Percentiles rank a stretch among this genome's conserved stretches.
phyloP scores from a whole-genome alignment of 2,797 vertebrate species.

The Channallabes apus region DNA sequence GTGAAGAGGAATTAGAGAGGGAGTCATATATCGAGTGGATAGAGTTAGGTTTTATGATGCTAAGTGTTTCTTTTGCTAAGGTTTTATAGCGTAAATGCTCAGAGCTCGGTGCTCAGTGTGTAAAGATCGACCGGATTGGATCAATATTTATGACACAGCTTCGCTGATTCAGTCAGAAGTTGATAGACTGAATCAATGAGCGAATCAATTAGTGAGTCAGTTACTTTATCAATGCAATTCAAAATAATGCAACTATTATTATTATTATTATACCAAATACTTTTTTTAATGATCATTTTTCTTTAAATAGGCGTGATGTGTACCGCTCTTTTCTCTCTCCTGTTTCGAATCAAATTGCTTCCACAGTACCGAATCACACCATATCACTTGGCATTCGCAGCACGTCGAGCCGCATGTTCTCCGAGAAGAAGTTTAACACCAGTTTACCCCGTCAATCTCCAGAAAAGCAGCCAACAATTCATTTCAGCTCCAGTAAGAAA shows the following conservation, averaged over 20 bases:
- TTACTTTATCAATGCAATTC: background rate
- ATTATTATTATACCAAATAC: background rate
- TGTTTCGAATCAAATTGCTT: background rate
- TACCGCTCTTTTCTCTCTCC: background rate
- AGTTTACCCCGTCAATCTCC: constrained; percentile 1
- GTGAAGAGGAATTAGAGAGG: background rate
- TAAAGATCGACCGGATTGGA: background rate
- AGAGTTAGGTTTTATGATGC: background rate
- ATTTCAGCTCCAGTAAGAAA: constrained; percentile 26
- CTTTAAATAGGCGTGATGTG: background rate
- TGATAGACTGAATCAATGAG: background rate
- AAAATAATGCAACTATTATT: background rate
- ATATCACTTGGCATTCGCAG: background rate
- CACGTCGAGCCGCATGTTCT: background rate
- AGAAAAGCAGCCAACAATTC: constrained; percentile 34
- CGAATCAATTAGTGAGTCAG: background rate
- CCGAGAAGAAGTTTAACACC: constrained; percentile 11
- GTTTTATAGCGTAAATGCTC: background rate
- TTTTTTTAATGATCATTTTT: background rate
- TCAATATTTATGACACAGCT: constrained; percentile 29
- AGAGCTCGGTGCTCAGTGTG: background rate
- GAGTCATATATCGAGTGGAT: background rate
- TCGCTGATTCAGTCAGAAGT: background rate
- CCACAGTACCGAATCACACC: background rate
- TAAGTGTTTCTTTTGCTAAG: background rate